phyloP scores from a whole-genome alignment of 1,140 invertebrate species.

The Drosophila kanapiae region DNA sequence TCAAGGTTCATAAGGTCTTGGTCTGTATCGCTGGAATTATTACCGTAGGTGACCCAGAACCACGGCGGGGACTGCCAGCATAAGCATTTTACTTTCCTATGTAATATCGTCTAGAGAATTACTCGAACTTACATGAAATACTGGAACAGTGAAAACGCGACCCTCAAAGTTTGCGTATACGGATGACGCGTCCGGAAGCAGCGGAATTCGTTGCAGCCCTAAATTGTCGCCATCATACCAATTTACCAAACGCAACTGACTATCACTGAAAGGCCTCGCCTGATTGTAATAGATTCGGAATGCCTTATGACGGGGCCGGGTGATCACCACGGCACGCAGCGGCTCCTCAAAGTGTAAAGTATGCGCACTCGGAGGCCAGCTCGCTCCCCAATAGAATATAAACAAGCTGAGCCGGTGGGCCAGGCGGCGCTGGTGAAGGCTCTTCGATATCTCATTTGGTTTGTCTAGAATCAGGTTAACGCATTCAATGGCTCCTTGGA shows the following conservation, averaged over 20 bases:
- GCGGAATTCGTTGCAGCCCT: conserved; percentile 87
- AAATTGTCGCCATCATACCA: conserved; percentile 88
- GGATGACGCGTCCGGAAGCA: conserved; percentile 87
- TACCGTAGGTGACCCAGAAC: conserved; percentile 89
- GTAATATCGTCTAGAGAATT: background rate
- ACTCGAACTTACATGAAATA: conserved; percentile 87
- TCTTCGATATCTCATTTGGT: conserved; percentile 57
- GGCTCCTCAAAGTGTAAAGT: conserved; percentile 67
- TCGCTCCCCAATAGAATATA: conserved; percentile 83
- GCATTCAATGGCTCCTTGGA: conserved; percentile 74
- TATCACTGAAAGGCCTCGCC: conserved; percentile 86
- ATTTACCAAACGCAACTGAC: conserved; percentile 88
- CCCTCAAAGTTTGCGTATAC: conserved; percentile 88
- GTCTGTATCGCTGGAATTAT: conserved; percentile 28
- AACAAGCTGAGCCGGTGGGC: conserved; percentile 81
- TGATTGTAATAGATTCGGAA: conserved; percentile 90
- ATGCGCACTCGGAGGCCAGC: conserved; percentile 43
- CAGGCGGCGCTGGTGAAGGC: conserved; percentile 59
- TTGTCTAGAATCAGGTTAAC: conserved; percentile 75
- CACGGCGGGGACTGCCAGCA: conserved; percentile 89
- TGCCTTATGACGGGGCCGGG: conserved; percentile 67
- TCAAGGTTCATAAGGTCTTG: conserved; percentile 6
- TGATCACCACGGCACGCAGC: conserved; percentile 76
- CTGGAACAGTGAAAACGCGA: conserved; percentile 88
- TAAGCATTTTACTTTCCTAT: background rate